Evolutionary conservation across 1,140 invertebrate genomes (phyloP).

Genomic region (Drosophila bipectinata): DNA sequence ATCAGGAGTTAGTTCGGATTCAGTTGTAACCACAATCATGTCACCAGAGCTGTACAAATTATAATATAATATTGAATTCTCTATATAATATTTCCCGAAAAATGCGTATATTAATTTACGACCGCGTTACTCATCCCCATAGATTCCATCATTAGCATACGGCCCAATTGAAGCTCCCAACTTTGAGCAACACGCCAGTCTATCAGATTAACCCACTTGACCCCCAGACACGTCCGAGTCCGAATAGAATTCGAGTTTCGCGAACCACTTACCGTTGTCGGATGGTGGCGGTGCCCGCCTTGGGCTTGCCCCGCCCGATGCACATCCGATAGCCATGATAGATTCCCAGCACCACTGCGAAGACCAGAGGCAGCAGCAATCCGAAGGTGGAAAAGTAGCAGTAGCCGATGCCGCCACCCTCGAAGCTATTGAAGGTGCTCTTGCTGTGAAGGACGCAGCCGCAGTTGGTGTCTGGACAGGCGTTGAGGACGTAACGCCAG

Average conservation of each 20-base stretch:
- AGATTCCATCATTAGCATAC: constrained; percentile 59
- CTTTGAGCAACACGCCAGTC: constrained; percentile 34
- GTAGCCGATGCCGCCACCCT: constrained; percentile 87
- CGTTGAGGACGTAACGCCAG: constrained; percentile 87
- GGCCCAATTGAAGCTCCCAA: constrained; percentile 44
- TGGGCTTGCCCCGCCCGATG: constrained; percentile 85
- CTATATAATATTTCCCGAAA: neutral
- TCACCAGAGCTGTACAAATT: constrained; percentile 84
- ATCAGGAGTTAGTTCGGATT: constrained; percentile 84
- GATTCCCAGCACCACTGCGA: constrained; percentile 85
- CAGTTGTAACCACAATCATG: constrained; percentile 86
- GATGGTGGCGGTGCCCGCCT: constrained; percentile 84
- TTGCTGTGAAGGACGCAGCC: constrained; percentile 88
- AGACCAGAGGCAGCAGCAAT: constrained; percentile 85
- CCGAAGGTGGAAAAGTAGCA: constrained; percentile 87
- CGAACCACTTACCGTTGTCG: constrained; percentile 85
- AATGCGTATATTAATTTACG: neutral
- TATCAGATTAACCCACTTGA: constrained; percentile 69
- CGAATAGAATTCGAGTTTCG: constrained; percentile 27
- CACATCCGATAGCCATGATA: constrained; percentile 89
- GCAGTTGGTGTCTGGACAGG: constrained; percentile 87
- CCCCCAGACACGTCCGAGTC: constrained; percentile 36
- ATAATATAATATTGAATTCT: neutral
- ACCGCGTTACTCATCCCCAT: constrained; percentile 25
- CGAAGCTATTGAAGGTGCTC: constrained; percentile 86